These are phyloP conservation scores for Hippoglossus stenolepis DNA, from an alignment of 2,113 vertebrate genomes.

Conservation along the genomic window DNA sequence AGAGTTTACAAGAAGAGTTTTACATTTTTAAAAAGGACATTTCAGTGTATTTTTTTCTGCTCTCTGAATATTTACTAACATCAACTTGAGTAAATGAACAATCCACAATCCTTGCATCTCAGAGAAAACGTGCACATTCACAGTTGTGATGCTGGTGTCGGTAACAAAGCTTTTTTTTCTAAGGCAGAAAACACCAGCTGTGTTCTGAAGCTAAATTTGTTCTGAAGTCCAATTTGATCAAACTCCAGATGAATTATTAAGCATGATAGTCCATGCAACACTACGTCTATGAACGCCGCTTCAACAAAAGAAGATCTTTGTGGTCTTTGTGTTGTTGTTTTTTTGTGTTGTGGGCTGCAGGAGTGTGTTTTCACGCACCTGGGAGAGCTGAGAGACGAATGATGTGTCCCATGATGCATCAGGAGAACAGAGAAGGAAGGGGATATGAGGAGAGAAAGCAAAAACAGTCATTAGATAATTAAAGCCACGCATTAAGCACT, in stretches of 20 bases:
- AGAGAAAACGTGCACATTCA: background rate
- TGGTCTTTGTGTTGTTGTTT: conserved; percentile 8
- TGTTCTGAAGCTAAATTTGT: conserved; percentile 39
- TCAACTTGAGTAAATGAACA: background rate
- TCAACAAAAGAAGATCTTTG: conserved; percentile 20
- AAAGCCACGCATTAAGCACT: background rate
- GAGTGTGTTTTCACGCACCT: conserved; percentile 65
- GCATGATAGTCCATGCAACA: conserved; percentile 23
- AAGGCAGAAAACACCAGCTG: background rate
- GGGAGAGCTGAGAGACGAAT: conserved; percentile 72
- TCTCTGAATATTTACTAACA: background rate
- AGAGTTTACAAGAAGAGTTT: background rate
- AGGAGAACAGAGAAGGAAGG: conserved; percentile 5
- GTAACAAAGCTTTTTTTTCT: conserved; percentile 11
- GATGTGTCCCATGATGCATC: conserved; percentile 50
- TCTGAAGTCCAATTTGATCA: conserved; percentile 67
- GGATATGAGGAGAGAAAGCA: conserved; percentile 4
- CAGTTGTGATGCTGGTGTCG: background rate
- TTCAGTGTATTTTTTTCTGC: background rate
- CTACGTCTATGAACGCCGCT: conserved; percentile 26
- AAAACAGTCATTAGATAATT: background rate
- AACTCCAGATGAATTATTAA: conserved; percentile 67
- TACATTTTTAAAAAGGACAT: background rate
- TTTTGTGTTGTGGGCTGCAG: background rate
- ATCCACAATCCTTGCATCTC: no score